Evolutionary conservation across 2,888 invertebrate species (phyloP), one percentile per base, ranked within the genome.

Genomic region (Anarsia innoxiella): DNA sequence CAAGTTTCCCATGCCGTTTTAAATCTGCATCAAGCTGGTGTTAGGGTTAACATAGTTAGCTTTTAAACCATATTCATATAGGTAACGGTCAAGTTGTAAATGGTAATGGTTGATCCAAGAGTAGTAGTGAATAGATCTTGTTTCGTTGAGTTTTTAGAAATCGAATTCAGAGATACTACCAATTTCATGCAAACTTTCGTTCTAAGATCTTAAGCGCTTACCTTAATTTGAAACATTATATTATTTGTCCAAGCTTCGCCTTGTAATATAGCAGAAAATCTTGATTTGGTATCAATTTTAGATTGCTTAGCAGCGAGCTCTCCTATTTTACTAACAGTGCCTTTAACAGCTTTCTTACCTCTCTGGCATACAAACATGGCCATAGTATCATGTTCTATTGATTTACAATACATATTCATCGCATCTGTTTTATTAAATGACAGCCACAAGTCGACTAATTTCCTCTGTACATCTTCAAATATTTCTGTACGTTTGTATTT

Each of bases 211-310:
- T n/a, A n/a, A n/a, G n/a, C n/a, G n/a, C n/a, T n/a, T n/a, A 58
- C 33, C 56, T 35, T 10, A 58, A 42, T 29, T 58, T 58, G 14
- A 44, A n/a, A n/a, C n/a, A n/a, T n/a, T n/a, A n/a, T n/a, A n/a
- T n/a, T n/a, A n/a, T n/a, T n/a, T n/a, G n/a, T 51, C 56, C 56
- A 56, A 15, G 49, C 51, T 28, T 57, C 57, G 30, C 57, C 57
- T 23, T 57, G 57, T 25, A 41, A 41, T 12, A 57, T 49, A 1
- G 52, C 42, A 8, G 42, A 44, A 39, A 44, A 47, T 40, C 44
- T 53, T 46, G 48, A 35, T n/a, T 30, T 12, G 1, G 12, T n/a
- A 35, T 35, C 30, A 10, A 9, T 10, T 1, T 26, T 15, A 8
- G 3, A 0, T 12, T 15, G 9, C 12, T 11, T n/a, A n/a, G n/a